These are phyloP conservation scores for Tetanocera ferruginea DNA, from an alignment of 2,888 invertebrate species.

Conservation along the genomic window DNA sequence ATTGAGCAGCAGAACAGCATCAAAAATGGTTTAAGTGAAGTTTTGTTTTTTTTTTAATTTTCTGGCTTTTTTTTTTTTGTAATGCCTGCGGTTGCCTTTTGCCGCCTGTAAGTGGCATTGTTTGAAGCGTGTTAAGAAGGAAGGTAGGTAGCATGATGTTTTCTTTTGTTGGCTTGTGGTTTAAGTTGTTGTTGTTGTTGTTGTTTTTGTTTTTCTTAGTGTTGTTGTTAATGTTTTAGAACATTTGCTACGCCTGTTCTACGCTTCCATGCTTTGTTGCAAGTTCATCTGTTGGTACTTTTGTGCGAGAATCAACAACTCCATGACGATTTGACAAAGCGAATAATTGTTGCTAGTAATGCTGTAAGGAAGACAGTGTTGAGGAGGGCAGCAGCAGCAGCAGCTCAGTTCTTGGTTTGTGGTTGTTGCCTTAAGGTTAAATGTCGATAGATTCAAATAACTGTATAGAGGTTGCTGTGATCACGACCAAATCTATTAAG, in stretches of 20 bases:
- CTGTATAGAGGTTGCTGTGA: not conserved
- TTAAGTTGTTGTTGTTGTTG: not conserved
- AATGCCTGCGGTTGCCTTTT: not conserved
- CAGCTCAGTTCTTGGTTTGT: not conserved
- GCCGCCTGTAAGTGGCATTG: constrained; percentile 1
- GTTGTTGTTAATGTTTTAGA: constrained; percentile 18
- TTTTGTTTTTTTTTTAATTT: not conserved
- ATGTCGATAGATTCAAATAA: not conserved
- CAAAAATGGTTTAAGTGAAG: not conserved
- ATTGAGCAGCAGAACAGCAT: not conserved
- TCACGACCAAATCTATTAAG: not conserved
- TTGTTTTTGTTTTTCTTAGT: not conserved
- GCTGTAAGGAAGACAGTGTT: too few species aligned
- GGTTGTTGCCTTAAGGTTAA: not conserved
- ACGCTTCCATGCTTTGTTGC: not conserved
- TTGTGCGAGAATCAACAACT: not conserved
- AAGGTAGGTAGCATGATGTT: not conserved
- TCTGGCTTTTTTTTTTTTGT: too few species aligned
- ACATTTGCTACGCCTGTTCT: constrained; percentile 25
- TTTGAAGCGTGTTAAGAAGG: constrained; percentile 15
- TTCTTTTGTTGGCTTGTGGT: not conserved
- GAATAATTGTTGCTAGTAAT: not conserved
- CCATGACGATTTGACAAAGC: not conserved
- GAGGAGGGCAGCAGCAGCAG: too few species aligned
- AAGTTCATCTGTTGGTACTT: not conserved